Percentiles rank a stretch among this genome's conserved stretches.
phyloP scores from a whole-genome alignment of 2,888 invertebrate species.

The Drosophila aldrichi region DNA sequence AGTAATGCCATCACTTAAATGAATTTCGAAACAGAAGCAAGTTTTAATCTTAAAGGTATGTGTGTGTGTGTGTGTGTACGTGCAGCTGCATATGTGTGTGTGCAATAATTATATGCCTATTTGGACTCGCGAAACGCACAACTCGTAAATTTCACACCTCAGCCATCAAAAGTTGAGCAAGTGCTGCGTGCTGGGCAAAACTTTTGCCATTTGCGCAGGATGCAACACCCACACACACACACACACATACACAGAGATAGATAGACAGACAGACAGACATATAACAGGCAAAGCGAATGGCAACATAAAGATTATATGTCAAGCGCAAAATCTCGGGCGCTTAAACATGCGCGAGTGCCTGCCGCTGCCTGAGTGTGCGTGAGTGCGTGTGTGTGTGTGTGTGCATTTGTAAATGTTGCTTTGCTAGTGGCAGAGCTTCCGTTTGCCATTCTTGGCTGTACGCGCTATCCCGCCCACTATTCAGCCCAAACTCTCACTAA shows the following conservation, averaged over 20 bases:
- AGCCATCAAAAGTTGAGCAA: slow-evolving; percentile 61
- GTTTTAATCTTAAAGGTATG: slow-evolving; percentile 17
- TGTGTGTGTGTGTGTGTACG: not conserved
- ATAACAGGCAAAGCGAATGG: slow-evolving; percentile 27
- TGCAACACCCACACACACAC: slow-evolving; percentile 33
- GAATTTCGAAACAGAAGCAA: slow-evolving; percentile 20
- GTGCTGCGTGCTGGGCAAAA: slow-evolving; percentile 60
- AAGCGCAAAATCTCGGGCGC: slow-evolving; percentile 71
- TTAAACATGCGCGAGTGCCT: slow-evolving; percentile 49
- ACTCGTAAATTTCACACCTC: slow-evolving; percentile 70
- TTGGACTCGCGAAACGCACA: slow-evolving; percentile 49
- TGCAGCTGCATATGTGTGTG: not conserved
- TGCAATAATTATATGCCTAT: slow-evolving; percentile 72
- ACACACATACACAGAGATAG: slow-evolving; percentile 18
- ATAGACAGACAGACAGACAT: slow-evolving; percentile 33
- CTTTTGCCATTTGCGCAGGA: slow-evolving; percentile 63
- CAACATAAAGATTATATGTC: slow-evolving; percentile 74
- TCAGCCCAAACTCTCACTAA: slow-evolving; percentile 27
- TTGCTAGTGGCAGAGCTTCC: slow-evolving; percentile 55
- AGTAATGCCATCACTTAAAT: slow-evolving; percentile 3
- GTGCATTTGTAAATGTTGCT: slow-evolving; percentile 47
- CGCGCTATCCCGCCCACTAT: slow-evolving; percentile 6
- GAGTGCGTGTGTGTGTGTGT: slow-evolving; percentile 1
- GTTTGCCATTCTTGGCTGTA: slow-evolving; percentile 34
- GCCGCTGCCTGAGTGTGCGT: slow-evolving; percentile 15